Evolutionary conservation across 2,888 invertebrate species (phyloP).

Genomic region (Drosophila maculinotata): DNA sequence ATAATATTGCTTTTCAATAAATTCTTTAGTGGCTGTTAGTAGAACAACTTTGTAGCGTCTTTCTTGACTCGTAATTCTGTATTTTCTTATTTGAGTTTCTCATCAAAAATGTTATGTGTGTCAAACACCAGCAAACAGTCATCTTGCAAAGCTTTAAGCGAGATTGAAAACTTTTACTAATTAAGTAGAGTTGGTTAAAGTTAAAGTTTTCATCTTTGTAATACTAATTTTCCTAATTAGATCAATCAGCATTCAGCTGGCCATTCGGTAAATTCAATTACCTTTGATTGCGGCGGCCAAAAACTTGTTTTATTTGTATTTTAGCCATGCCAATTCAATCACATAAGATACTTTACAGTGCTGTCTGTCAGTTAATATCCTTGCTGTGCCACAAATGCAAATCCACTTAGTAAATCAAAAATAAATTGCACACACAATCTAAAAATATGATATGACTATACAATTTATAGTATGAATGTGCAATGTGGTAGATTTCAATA

Average conservation of each 20-base stretch:
- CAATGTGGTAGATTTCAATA: conserved; percentile 55
- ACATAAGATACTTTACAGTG: neutral
- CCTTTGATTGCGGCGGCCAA: conserved; percentile 1
- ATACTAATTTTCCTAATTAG: neutral
- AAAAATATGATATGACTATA: conserved; percentile 37
- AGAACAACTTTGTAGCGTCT: neutral
- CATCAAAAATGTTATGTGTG: no score
- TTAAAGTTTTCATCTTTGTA: no score
- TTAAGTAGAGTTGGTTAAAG: no score
- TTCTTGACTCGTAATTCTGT: neutral
- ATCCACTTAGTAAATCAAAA: conserved; percentile 60
- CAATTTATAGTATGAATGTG: conserved; percentile 18
- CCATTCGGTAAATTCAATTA: neutral
- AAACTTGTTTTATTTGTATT: neutral
- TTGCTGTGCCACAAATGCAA: conserved; percentile 20
- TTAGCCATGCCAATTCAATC: neutral
- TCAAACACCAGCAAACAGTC: no score
- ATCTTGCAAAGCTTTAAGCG: no score
- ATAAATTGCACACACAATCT: conserved; percentile 40
- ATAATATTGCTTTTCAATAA: conserved; percentile 25
- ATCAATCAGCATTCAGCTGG: neutral
- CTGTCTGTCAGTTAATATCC: conserved; percentile 4
- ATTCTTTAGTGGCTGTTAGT: neutral
- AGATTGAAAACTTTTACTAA: no score
- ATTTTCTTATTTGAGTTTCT: neutral